Evolutionary conservation across 2,888 invertebrate species (phyloP).

Genomic region (Drosophila niveifrons): DNA sequence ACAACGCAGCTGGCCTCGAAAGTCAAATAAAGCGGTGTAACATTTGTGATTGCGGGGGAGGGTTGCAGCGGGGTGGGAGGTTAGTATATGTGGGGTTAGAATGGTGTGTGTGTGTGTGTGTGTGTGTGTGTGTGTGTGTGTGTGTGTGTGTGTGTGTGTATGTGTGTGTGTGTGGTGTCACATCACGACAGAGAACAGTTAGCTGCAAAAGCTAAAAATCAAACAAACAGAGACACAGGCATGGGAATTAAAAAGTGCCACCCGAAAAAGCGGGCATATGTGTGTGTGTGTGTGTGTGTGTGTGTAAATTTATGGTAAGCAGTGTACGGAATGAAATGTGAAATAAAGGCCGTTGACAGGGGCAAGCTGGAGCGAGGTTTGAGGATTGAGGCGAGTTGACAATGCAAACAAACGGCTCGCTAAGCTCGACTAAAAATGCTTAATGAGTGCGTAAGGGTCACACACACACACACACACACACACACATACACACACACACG

Average conservation of each 20-base stretch:
- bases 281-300: conserved; percentile 40
- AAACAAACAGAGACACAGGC: conserved; percentile 62
- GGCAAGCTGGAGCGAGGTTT: not conserved
- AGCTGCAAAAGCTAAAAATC: conserved; percentile 77
- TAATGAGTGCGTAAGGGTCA: conserved; percentile 71
- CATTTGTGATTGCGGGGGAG: conserved; percentile 60
- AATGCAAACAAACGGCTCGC: conserved; percentile 78
- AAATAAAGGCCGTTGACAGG: conserved; percentile 20
- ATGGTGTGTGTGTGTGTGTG: not conserved
- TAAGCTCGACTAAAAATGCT: conserved; percentile 79
- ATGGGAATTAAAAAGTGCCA: conserved; percentile 67
- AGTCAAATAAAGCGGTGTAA: conserved; percentile 67
- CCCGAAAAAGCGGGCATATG: not conserved
- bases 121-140: not conserved
- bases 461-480: conserved; percentile 11
- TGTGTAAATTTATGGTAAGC: conserved; percentile 57
- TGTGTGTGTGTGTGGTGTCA: conserved; percentile 21
- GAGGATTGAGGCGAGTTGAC: conserved; percentile 39
- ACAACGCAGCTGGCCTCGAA: conserved; percentile 32
- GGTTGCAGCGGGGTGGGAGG: not conserved
- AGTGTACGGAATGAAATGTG: conserved; percentile 24
- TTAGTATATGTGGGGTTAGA: not conserved
- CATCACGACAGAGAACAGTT: conserved; percentile 58
- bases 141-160: no score
- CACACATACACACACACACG: conserved; percentile 8